phyloP scores from a whole-genome alignment of 2,797 vertebrate species.

The Gallinago nigripennis region DNA sequence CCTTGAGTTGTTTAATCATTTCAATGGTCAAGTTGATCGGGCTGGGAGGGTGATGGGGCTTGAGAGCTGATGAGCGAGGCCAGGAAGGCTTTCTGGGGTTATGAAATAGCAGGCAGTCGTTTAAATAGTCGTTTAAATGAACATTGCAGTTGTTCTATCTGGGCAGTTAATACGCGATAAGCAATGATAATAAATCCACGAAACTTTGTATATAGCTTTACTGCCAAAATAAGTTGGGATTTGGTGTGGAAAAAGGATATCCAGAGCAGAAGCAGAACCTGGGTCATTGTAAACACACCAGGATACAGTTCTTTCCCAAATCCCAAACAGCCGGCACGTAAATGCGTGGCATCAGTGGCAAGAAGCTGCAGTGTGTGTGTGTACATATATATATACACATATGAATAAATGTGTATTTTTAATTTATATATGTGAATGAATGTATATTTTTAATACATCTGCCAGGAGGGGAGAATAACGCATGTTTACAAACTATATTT shows the following conservation, averaged over 20 bases:
- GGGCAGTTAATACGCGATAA: background rate
- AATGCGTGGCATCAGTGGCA: background rate
- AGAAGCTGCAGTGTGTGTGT: background rate
- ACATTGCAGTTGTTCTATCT: background rate
- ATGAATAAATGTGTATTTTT: background rate
- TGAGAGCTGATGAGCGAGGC: rapidly evolving
- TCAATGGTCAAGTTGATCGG: background rate
- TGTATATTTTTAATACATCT: background rate
- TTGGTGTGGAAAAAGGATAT: background rate
- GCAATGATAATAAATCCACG: background rate
- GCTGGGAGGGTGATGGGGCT: background rate
- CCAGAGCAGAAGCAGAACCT: background rate
- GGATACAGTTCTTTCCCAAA: background rate
- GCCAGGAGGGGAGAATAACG: background rate
- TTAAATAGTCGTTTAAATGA: background rate
- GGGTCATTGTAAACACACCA: background rate
- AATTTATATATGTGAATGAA: background rate
- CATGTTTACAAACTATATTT: background rate
- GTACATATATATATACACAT: background rate
- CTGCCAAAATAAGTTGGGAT: background rate
- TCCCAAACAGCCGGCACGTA: background rate
- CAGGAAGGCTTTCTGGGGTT: background rate
- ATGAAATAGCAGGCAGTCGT: background rate
- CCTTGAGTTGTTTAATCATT: background rate
- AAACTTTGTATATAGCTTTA: background rate